Evolutionary conservation across 2,888 invertebrate species (phyloP).

Genomic region (Parnassius apollo): DNA sequence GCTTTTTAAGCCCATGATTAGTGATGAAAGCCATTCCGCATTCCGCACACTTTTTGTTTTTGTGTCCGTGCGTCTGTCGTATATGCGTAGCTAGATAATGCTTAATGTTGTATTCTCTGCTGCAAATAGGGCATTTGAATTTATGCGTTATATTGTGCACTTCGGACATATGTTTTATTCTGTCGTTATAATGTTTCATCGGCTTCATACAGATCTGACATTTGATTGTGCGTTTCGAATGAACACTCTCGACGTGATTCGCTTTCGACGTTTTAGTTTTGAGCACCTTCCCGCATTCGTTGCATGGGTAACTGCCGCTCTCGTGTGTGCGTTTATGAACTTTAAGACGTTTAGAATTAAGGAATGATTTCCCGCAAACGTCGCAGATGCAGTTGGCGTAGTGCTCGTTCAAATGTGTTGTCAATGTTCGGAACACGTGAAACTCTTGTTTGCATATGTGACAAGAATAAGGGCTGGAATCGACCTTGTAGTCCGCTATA

Average conservation of each 20-base stretch:
- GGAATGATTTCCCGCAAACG: constrained; percentile 73
- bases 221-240: constrained; percentile 59
- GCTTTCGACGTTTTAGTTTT: constrained; percentile 60
- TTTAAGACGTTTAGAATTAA: constrained; percentile 70
- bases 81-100: constrained; percentile 70
- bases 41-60: constrained; percentile 67
- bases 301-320: constrained; percentile 60
- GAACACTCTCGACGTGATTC: constrained; percentile 64
- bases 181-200: constrained; percentile 70
- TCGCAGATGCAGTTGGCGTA: constrained; percentile 75
- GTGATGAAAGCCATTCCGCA: constrained; percentile 75
- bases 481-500: constrained; percentile 67
- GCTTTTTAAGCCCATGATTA: constrained; percentile 54
- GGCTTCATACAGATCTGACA: constrained; percentile 66
- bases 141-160: constrained; percentile 63
- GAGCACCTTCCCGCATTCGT: constrained; percentile 57
- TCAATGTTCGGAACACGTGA: constrained; percentile 64
- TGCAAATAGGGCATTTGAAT: constrained; percentile 62
- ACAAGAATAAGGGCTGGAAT: constrained; percentile 57
- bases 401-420: constrained; percentile 73
- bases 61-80: constrained; percentile 67
- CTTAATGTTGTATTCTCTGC: constrained; percentile 61
- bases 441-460: constrained; percentile 60
- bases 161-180: constrained; percentile 71
- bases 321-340: constrained; percentile 76